Evolutionary conservation across 2,797 vertebrate species (phyloP).

Genomic region (Prunella strophiata): DNA sequence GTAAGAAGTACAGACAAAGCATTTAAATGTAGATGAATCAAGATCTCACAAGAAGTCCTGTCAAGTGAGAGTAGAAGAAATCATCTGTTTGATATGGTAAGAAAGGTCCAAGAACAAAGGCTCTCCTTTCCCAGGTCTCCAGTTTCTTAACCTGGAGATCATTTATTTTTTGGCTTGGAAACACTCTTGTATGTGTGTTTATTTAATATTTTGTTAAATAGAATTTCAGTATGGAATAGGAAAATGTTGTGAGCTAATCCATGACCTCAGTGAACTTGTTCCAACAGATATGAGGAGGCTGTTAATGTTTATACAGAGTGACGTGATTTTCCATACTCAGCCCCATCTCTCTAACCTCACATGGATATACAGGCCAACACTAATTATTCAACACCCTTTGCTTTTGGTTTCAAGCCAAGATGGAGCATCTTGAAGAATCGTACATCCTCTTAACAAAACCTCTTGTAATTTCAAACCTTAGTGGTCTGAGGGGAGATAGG

Average conservation of each 20-base stretch:
- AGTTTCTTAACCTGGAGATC: neutral
- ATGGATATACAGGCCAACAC: neutral
- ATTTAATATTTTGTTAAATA: neutral
- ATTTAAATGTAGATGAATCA: neutral
- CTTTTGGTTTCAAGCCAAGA: neutral
- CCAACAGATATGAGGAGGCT: neutral
- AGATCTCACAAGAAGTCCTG: neutral
- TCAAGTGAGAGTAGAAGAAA: neutral
- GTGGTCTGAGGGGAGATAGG: neutral
- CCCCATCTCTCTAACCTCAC: neutral
- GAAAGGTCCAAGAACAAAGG: neutral
- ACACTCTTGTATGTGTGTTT: neutral
- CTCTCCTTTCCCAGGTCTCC: neutral
- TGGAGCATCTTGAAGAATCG: neutral
- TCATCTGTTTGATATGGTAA: neutral
- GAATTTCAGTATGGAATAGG: neutral
- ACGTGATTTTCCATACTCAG: neutral
- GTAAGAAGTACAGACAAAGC: neutral
- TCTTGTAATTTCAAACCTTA: neutral
- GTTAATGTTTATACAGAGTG: neutral
- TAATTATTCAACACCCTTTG: neutral
- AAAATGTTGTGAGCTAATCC: conserved; percentile 15
- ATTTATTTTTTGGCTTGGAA: neutral
- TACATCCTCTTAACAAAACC: neutral
- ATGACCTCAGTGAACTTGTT: neutral